Evolutionary conservation across 2,888 invertebrate species (phyloP).

Genomic region (Brachycybe producta): DNA sequence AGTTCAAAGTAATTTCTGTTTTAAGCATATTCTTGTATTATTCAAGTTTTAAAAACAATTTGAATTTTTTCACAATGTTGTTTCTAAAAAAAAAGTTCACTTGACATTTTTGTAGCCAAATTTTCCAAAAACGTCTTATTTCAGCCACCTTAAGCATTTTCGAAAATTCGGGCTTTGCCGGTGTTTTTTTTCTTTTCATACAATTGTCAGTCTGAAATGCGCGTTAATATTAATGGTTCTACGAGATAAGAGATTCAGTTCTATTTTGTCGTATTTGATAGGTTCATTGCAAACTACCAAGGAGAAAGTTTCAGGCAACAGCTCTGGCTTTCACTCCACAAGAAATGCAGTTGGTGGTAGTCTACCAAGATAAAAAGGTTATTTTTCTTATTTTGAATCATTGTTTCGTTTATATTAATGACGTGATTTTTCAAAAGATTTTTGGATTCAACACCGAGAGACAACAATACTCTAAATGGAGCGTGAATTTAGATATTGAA

Average conservation of each 20-base stretch:
- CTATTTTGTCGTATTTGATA: too few species aligned
- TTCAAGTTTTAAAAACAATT: too few species aligned
- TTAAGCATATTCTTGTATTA: constrained; percentile 10
- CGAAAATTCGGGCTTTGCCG: too few species aligned
- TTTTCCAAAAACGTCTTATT: too few species aligned
- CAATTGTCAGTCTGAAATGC: background rate
- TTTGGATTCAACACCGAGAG: background rate
- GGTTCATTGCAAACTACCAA: constrained; percentile 51
- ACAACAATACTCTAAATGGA: background rate
- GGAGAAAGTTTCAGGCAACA: constrained; percentile 53
- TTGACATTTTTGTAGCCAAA: too few species aligned
- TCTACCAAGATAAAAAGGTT: constrained; percentile 71
- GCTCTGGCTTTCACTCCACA: constrained; percentile 53
- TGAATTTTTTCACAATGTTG: too few species aligned
- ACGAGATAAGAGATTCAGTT: too few species aligned
- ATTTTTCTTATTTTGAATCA: too few species aligned
- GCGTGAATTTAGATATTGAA: background rate
- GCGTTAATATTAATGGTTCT: constrained; percentile 7
- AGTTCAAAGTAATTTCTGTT: constrained; percentile 28
- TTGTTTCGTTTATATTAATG: too few species aligned
- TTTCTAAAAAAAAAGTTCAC: too few species aligned
- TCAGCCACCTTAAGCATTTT: too few species aligned
- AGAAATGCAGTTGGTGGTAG: constrained; percentile 48
- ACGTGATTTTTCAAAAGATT: background rate
- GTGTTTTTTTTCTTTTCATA: constrained; percentile 15